Evolutionary conservation across 2,888 invertebrate genomes (phyloP).

Genomic region (Nymphalis c-album): DNA sequence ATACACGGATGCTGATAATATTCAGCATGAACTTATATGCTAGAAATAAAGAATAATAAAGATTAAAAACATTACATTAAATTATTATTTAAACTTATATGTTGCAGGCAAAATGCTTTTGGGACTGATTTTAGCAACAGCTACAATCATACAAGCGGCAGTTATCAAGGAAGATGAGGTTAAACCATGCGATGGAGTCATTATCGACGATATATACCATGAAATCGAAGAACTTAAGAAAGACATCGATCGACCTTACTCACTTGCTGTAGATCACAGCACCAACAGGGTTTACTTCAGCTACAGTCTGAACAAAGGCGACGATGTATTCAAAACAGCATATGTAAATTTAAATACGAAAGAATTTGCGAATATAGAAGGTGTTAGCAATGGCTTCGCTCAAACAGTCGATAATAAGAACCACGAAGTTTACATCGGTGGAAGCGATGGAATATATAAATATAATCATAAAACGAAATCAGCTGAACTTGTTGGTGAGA

Average conservation of each 20-base stretch:
- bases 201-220: conserved; percentile 50
- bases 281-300: conserved; percentile 64
- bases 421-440: conserved; percentile 62
- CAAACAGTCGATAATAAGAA: conserved; percentile 59
- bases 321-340: conserved; percentile 55
- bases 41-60: too few species aligned
- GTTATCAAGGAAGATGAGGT: conserved; percentile 38
- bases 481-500: conserved; percentile 51
- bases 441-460: conserved; percentile 63
- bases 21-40: too few species aligned
- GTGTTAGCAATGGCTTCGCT: conserved; percentile 59
- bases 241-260: conserved; percentile 59
- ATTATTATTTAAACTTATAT: neutral
- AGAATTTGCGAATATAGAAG: conserved; percentile 54
- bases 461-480: conserved; percentile 54
- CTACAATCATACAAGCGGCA: conserved; percentile 16
- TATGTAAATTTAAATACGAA: conserved; percentile 59
- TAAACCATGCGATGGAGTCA: conserved; percentile 49
- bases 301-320: conserved; percentile 50
- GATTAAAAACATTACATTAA: too few species aligned
- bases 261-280: conserved; percentile 57
- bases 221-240: conserved; percentile 54
- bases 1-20: too few species aligned
- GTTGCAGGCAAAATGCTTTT: conserved; percentile 22
- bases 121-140: conserved; percentile 12